A percentile compares a stretch with the other conserved stretches of the same genome.
phyloP scores from a whole-genome alignment of 92 coral and sea anemone species.

The Umimayanthus chanpuru region DNA sequence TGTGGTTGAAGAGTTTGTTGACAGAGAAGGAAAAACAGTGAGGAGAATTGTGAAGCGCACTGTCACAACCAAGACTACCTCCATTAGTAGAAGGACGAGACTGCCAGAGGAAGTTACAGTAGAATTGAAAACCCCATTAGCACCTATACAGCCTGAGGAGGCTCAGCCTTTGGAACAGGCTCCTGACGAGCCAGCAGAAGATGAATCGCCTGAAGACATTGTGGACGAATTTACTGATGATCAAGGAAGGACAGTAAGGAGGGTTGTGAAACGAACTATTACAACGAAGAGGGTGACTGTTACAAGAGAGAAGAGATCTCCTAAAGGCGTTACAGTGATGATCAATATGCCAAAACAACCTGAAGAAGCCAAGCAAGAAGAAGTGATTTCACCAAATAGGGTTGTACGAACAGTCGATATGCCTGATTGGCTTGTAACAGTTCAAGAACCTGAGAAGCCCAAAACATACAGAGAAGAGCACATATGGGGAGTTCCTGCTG shows the following conservation, averaged over 20 bases:
- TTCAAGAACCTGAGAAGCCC: slow-evolving; percentile 25
- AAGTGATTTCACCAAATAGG: slow-evolving; percentile 19
- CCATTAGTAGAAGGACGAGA: slow-evolving; percentile 10
- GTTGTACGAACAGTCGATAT: slow-evolving; percentile 12
- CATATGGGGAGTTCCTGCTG: slow-evolving; percentile 20
- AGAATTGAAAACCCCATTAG: neutral
- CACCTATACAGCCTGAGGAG: neutral
- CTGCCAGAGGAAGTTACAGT: neutral
- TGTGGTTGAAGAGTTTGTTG: slow-evolving; percentile 64
- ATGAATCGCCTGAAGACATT: slow-evolving; percentile 42
- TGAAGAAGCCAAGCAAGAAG: neutral
- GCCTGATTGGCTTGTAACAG: slow-evolving; percentile 52
- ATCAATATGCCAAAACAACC: slow-evolving; percentile 15
- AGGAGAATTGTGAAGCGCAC: slow-evolving; percentile 47
- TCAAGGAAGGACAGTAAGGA: slow-evolving; percentile 31
- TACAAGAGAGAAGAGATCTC: slow-evolving; percentile 18
- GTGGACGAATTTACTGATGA: slow-evolving; percentile 48
- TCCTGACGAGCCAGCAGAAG: neutral
- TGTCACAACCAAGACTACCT: slow-evolving; percentile 41
- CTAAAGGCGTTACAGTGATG: slow-evolving; percentile 12
- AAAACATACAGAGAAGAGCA: slow-evolving; percentile 34
- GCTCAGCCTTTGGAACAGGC: neutral
- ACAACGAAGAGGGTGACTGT: slow-evolving; percentile 58
- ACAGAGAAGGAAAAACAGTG: slow-evolving; percentile 66
- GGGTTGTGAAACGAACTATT: slow-evolving; percentile 45